A percentile compares a stretch with the other conserved stretches of the same genome.
These are phyloP conservation scores for Saturnia pavonia DNA, from an alignment of 2,888 invertebrate genomes.

Conservation along the genomic window DNA sequence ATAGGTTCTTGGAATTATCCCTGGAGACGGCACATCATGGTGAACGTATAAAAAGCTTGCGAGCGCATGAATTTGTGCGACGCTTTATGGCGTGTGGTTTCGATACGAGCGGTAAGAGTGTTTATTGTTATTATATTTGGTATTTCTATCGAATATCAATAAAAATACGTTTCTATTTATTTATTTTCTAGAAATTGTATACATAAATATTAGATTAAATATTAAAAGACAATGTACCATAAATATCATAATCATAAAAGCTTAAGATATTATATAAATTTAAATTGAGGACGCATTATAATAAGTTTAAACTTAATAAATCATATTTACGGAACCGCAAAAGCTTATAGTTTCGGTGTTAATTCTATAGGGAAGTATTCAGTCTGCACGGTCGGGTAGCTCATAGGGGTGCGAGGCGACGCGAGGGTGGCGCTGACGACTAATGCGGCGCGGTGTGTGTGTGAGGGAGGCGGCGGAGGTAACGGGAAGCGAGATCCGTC, in stretches of 20 bases:
- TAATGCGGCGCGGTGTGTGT: not conserved
- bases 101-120: slow-evolving; percentile 34
- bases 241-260: no score
- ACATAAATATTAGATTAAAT: no score
- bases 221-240: no score
- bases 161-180: no score
- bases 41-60: slow-evolving; percentile 41
- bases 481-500: slow-evolving; percentile 38
- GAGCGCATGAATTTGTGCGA: slow-evolving; percentile 52
- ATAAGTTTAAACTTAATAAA: not conserved
- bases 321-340: not conserved
- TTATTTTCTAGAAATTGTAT: no score
- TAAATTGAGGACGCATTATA: not conserved
- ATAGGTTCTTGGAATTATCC: not conserved
- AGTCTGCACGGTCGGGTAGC: slow-evolving; percentile 5
- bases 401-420: not conserved
- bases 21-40: not conserved
- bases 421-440: slow-evolving; percentile 9
- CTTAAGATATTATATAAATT: no score
- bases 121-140: not conserved
- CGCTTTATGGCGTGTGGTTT: slow-evolving; percentile 33
- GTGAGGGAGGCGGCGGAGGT: not conserved
- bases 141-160: no score
- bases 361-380: slow-evolving; percentile 4
- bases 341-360: not conserved